These are phyloP conservation scores for Ephestia elutella DNA, from an alignment of 1,140 invertebrate species.

Conservation along the genomic window DNA sequence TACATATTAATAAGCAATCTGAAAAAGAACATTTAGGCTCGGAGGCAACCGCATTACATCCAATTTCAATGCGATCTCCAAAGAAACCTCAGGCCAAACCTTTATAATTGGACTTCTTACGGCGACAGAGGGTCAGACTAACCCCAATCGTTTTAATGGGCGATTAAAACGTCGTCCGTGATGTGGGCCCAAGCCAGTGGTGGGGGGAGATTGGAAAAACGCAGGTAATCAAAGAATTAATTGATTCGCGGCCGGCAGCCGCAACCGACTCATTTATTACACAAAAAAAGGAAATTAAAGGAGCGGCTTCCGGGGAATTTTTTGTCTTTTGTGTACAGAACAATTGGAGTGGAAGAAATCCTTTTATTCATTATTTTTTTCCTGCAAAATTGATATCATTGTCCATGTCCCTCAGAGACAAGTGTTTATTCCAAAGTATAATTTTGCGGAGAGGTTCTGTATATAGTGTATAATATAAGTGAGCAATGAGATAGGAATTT, in stretches of 20 bases:
- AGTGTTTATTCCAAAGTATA: no score
- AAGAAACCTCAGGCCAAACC: neutral
- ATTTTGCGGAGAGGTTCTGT: no score
- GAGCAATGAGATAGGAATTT: no score
- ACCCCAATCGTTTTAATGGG: conserved; percentile 16
- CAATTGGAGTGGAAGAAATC: neutral
- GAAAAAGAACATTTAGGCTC: no score
- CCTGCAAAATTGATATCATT: no score
- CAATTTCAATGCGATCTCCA: neutral
- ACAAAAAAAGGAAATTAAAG: conserved; percentile 8
- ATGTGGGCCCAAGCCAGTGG: neutral
- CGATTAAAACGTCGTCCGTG: conserved; percentile 14
- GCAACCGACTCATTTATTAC: neutral
- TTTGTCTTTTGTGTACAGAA: neutral
- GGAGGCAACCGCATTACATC: neutral
- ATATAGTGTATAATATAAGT: no score
- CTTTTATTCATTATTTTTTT: no score
- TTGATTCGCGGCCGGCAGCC: conserved; percentile 17
- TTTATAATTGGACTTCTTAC: neutral
- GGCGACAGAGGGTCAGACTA: neutral
- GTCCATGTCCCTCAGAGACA: no score
- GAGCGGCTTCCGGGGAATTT: neutral
- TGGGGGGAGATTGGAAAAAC: conserved; percentile 18
- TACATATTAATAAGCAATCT: no score
- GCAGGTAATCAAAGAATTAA: conserved; percentile 28